Percentiles rank a stretch among this genome's conserved stretches.
phyloP scores from a whole-genome alignment of 1,140 invertebrate genomes.

The Dryas iulia region DNA sequence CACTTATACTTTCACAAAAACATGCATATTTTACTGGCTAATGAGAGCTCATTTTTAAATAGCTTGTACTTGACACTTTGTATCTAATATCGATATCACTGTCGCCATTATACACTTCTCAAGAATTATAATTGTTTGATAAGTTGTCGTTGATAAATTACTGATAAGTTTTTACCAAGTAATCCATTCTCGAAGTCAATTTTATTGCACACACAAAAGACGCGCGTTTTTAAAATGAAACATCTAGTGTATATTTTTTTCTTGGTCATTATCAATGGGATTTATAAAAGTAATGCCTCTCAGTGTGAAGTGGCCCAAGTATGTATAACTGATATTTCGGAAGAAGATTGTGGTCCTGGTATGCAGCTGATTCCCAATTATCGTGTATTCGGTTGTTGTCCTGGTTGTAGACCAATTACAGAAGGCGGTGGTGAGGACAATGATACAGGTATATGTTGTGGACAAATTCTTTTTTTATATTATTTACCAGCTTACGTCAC shows the following conservation, averaged over 20 bases:
- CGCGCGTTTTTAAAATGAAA: constrained; percentile 9
- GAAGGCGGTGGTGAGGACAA: constrained; percentile 11
- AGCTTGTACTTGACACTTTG: background rate
- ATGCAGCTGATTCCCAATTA: constrained; percentile 40
- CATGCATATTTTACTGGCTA: background rate
- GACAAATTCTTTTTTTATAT: no score
- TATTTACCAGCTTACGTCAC: no score
- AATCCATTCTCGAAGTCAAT: constrained; percentile 20
- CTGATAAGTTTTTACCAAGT: constrained; percentile 13
- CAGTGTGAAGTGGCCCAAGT: constrained; percentile 51
- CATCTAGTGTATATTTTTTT: constrained; percentile 24
- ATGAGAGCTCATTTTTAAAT: background rate
- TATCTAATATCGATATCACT: background rate
- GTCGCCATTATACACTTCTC: constrained; percentile 2
- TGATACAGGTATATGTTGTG: background rate
- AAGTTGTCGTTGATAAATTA: constrained; percentile 51
- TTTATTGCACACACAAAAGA: constrained; percentile 10
- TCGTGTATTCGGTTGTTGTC: constrained; percentile 66
- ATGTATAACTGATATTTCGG: constrained; percentile 64
- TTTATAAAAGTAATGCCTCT: constrained; percentile 13
- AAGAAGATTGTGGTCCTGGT: constrained; percentile 49
- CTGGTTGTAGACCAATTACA: constrained; percentile 47
- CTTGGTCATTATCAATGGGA: background rate
- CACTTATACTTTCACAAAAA: background rate
- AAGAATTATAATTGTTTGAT: constrained; percentile 37